Base-by-base conservation (phyloP, 2,888 invertebrate species). In the Tinea semifulvella region DNA sequence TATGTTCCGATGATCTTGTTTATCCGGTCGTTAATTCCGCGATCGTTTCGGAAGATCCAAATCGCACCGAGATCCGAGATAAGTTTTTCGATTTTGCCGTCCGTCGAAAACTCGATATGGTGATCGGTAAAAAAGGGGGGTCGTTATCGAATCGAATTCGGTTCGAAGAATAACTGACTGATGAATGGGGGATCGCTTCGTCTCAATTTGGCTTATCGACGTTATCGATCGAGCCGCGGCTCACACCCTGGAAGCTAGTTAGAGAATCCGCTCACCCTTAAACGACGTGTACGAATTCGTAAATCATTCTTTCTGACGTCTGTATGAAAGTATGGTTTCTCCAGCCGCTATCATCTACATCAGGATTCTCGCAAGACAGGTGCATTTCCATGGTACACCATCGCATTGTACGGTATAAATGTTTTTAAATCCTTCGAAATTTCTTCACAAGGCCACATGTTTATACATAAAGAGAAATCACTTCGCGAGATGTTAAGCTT, bases 161-260 rank as follows among this genome's bases (percentile, higher is more conserved):
- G 25, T 43, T 46, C 45, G 48, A 43, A 31, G 27, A 36, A 28
- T 77, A 77, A 80, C 66, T 75, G 79, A 80, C 77, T 75, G 76
- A 76, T 79, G 76, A 79, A 79, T 79, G 68, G 73, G 67, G 56
- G 59, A 60, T 58, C 63, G 63, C 71, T 68, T 67, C 69, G 65
- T 72, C 77, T 79, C 75, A 76, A 76, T 79, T 77, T 66, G 74
- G 77, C 63, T 73, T 80, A 79, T 79, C 76, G 56, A 44, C 36
- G 18, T 36, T 16, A 36, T 36, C 36, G 36, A 36, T 16, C 13
- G 19, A n/a, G 43, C 25, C 52, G 63, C 75, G 72, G 13, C 38
- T 73, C 62, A 63, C 69, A 73, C 71, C 68, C 65, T 60, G 61
- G 18, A 36, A 18, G 74, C 76, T 76, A 77, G 79, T 79, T 79